Evolutionary conservation across 2,113 vertebrate genomes (phyloP).

Genomic region (Chaetura pelagica): DNA sequence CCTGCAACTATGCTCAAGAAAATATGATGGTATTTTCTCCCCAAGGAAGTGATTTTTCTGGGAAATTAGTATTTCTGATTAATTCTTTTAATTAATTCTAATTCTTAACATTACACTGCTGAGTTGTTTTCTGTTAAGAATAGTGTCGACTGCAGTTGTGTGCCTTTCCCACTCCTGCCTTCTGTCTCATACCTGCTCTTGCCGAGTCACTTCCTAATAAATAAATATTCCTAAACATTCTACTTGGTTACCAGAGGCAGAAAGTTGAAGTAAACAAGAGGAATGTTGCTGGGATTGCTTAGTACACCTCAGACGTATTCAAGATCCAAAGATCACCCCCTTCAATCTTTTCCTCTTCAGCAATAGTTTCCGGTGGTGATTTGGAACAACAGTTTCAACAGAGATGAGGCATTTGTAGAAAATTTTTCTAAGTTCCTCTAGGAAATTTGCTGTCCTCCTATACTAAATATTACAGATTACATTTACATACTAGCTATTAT

Average conservation of each 20-base stretch:
- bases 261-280: not conserved
- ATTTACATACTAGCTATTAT: not conserved
- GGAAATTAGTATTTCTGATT: not conserved
- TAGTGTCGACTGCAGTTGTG: rapidly evolving
- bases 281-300: not conserved
- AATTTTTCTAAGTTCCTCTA: not conserved
- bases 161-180: not conserved
- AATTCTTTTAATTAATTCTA: too few species aligned
- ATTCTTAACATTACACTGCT: not conserved
- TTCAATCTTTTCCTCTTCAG: not conserved
- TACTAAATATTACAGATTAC: not conserved
- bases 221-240: not conserved
- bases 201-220: not conserved
- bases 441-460: not conserved
- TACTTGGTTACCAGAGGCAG: not conserved
- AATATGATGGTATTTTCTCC: not conserved
- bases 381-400: not conserved
- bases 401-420: not conserved
- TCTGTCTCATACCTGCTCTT: not conserved
- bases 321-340: not conserved
- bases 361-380: not conserved
- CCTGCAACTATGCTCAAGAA: not conserved
- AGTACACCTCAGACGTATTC: not conserved
- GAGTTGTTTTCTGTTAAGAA: not conserved
- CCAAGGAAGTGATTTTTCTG: not conserved